phyloP scores from a whole-genome alignment of 2,888 invertebrate genomes.

The Limenitis camilla region DNA sequence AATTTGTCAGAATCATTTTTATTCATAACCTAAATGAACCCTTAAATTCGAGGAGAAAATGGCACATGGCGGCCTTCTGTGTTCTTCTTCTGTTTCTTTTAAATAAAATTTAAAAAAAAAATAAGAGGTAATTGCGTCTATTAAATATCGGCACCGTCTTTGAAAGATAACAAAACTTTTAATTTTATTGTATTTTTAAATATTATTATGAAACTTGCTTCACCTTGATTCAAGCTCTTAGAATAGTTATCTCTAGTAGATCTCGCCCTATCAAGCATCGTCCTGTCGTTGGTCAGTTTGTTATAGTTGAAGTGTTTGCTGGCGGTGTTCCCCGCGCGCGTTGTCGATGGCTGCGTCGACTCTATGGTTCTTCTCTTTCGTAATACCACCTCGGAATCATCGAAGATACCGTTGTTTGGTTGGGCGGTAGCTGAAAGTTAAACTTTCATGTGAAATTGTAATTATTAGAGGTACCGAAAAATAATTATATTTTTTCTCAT shows the following conservation, averaged over 20 bases:
- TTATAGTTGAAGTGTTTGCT: slow-evolving; percentile 87
- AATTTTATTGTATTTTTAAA: background rate
- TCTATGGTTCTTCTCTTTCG: slow-evolving; percentile 64
- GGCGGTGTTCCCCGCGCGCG: slow-evolving; percentile 52
- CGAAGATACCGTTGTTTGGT: slow-evolving; percentile 36
- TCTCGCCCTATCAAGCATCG: slow-evolving; percentile 34
- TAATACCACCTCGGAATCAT: slow-evolving; percentile 43
- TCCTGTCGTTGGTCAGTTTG: slow-evolving; percentile 83
- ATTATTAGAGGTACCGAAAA: no score
- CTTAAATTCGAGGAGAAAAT: no score
- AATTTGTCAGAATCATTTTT: no score
- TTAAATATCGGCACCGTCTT: background rate
- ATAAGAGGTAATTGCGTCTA: background rate
- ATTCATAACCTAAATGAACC: no score
- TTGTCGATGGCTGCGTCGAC: slow-evolving; percentile 54
- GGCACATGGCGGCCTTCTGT: no score
- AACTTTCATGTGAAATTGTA: background rate
- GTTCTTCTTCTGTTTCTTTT: no score
- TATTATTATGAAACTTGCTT: slow-evolving; percentile 3
- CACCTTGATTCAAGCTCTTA: slow-evolving; percentile 55
- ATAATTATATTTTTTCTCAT: no score
- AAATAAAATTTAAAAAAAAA: no score
- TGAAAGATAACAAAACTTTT: background rate
- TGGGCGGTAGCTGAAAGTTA: slow-evolving; percentile 21
- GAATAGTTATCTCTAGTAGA: slow-evolving; percentile 48